Evolutionary conservation across 2,797 vertebrate species (phyloP).

Genomic region (Epinephelus malabaricus): DNA sequence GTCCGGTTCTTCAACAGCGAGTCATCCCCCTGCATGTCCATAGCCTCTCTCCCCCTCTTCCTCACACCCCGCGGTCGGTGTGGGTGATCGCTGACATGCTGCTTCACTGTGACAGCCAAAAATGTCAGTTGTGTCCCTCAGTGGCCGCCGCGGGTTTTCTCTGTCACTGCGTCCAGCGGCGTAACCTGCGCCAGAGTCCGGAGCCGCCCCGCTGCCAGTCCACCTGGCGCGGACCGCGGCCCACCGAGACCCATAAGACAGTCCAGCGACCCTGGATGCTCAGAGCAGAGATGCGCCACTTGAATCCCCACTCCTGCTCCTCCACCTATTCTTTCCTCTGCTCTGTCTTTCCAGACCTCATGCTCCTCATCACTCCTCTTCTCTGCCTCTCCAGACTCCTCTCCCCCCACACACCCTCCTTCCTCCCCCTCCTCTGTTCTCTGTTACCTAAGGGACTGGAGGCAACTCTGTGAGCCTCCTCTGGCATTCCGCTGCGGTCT

Average conservation of each 20-base stretch:
- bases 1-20: constrained; percentile 81
- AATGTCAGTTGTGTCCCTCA: background rate
- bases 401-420: background rate
- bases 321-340: constrained; percentile 1
- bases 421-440: background rate
- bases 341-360: constrained; percentile 13
- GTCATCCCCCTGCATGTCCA: constrained; percentile 85
- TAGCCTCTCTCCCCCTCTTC: constrained; percentile 6
- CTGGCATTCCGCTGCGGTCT: background rate
- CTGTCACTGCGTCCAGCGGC: constrained; percentile 7
- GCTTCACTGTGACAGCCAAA: constrained; percentile 16
- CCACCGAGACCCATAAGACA: constrained; percentile 19
- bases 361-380: constrained; percentile 18
- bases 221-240: constrained; percentile 27
- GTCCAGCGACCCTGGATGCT: background rate
- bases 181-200: constrained; percentile 7
- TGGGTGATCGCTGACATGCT: constrained; percentile 19
- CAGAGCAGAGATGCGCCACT: background rate
- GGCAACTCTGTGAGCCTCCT: constrained; percentile 10
- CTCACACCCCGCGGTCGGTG: constrained; percentile 11
- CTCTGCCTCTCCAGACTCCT: background rate
- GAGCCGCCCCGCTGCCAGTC: constrained; percentile 11
- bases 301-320: background rate
- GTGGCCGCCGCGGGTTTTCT: background rate
- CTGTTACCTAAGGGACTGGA: constrained; percentile 9